These are phyloP conservation scores for Bellardia bayeri DNA, from an alignment of 2,888 invertebrate genomes.

Conservation along the genomic window DNA sequence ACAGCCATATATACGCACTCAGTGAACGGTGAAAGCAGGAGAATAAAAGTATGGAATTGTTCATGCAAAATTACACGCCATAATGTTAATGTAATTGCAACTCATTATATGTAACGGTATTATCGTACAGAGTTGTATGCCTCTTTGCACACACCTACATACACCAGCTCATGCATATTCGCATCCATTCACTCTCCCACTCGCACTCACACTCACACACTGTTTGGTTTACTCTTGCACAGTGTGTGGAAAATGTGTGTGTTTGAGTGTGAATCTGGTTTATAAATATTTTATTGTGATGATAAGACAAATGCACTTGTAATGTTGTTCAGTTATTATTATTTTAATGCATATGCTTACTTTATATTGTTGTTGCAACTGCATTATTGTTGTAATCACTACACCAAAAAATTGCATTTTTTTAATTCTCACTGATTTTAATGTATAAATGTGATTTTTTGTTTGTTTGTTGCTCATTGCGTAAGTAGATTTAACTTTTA, in stretches of 20 bases:
- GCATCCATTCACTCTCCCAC: neutral
- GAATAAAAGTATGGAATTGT: slow-evolving; percentile 55
- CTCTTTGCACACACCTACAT: slow-evolving; percentile 23
- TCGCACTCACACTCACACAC: neutral
- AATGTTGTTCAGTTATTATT: slow-evolving; percentile 67
- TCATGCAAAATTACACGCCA: slow-evolving; percentile 74
- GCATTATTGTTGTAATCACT: slow-evolving; percentile 72
- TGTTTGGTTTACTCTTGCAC: neutral
- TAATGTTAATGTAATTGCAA: slow-evolving; percentile 76
- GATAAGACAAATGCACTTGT: slow-evolving; percentile 75
- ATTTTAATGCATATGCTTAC: slow-evolving; percentile 68
- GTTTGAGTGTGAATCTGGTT: slow-evolving; percentile 15
- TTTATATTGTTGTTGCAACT: slow-evolving; percentile 57
- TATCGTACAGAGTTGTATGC: slow-evolving; percentile 41
- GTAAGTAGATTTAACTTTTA: slow-evolving; percentile 65
- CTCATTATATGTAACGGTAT: slow-evolving; percentile 74
- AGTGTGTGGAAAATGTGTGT: neutral
- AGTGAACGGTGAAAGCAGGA: slow-evolving; percentile 54
- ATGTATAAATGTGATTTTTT: slow-evolving; percentile 51
- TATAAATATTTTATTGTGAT: slow-evolving; percentile 59
- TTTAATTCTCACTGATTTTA: slow-evolving; percentile 61
- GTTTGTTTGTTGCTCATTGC: slow-evolving; percentile 21
- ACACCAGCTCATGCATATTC: neutral
- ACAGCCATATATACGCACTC: neutral
- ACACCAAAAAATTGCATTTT: slow-evolving; percentile 65